Percentiles rank a stretch among this genome's conserved stretches.
These are phyloP conservation scores for Callyntrura sp. DNA, from an alignment of 2,888 invertebrate species.

Conservation along the genomic window DNA sequence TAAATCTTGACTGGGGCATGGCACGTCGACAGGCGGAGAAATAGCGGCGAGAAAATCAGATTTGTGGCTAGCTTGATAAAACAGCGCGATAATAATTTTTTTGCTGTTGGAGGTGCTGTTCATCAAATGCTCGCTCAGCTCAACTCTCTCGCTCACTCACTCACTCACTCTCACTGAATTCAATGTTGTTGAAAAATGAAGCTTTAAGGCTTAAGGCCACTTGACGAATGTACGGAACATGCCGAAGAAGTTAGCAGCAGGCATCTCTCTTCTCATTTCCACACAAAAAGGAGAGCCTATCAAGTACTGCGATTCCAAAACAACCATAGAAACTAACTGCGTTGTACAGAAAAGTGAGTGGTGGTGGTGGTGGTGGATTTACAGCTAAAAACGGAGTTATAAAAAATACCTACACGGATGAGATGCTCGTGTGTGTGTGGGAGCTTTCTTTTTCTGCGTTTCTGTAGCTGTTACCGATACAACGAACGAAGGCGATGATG, in stretches of 20 bases:
- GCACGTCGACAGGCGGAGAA: neutral
- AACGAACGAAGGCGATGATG: neutral
- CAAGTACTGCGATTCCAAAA: neutral
- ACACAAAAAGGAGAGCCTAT: neutral
- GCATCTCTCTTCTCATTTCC: neutral
- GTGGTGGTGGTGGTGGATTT: constrained; percentile 13
- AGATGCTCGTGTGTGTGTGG: constrained; percentile 73
- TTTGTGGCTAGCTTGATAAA: neutral
- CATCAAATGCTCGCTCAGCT: no score
- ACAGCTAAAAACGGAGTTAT: constrained; percentile 49
- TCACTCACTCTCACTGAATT: no score
- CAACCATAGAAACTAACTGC: neutral
- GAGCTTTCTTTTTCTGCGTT: constrained; percentile 8
- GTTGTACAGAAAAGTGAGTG: neutral
- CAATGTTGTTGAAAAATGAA: constrained; percentile 33
- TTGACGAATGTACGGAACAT: constrained; percentile 77
- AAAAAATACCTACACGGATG: constrained; percentile 64
- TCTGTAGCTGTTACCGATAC: neutral
- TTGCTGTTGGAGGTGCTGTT: no score
- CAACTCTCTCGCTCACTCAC: no score
- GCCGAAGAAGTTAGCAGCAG: constrained; percentile 47
- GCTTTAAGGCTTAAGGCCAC: constrained; percentile 70
- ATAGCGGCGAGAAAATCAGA: neutral
- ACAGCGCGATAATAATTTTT: neutral
- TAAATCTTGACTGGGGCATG: neutral